Conservation (phyloP, 2,888 invertebrate species). For the Dendrolimus houi region DNA sequence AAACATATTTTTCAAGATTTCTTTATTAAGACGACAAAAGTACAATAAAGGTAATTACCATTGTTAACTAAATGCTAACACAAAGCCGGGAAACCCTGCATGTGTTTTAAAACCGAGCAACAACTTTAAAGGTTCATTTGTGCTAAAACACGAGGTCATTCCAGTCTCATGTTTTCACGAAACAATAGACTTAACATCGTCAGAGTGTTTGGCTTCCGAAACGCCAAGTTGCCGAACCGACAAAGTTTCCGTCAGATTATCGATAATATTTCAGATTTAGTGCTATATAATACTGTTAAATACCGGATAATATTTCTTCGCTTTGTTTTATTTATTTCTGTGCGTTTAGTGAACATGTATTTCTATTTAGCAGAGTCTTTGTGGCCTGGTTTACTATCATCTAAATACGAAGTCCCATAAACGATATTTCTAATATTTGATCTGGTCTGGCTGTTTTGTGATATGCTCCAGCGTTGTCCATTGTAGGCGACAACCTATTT, state of each 20-base stretch:
- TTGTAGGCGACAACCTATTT: too few species aligned
- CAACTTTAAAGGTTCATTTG: background rate
- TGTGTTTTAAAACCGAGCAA: background rate
- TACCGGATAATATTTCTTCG: slow-evolving; percentile 19
- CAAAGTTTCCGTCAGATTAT: slow-evolving; percentile 17
- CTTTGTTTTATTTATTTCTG: slow-evolving; percentile 1
- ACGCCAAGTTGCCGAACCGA: slow-evolving; percentile 10
- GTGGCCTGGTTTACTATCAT: too few species aligned
- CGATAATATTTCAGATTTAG: slow-evolving; percentile 22
- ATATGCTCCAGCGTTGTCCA: too few species aligned
- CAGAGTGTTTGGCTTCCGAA: slow-evolving; percentile 7
- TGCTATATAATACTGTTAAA: slow-evolving; percentile 21
- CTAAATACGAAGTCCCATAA: too few species aligned
- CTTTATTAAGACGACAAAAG: too few species aligned
- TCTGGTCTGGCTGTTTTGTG: too few species aligned
- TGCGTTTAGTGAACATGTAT: background rate
- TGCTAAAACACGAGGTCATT: background rate
- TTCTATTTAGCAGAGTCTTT: background rate
- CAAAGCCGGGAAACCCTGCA: background rate
- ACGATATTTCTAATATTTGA: too few species aligned
- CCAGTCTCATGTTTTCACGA: slow-evolving; percentile 22
- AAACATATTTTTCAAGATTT: too few species aligned
- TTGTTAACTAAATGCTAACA: background rate
- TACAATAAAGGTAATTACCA: too few species aligned
- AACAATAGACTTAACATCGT: slow-evolving; percentile 35